phyloP scores from a whole-genome alignment of 2,888 invertebrate genomes.

The Fissipunctia ypsillon region DNA sequence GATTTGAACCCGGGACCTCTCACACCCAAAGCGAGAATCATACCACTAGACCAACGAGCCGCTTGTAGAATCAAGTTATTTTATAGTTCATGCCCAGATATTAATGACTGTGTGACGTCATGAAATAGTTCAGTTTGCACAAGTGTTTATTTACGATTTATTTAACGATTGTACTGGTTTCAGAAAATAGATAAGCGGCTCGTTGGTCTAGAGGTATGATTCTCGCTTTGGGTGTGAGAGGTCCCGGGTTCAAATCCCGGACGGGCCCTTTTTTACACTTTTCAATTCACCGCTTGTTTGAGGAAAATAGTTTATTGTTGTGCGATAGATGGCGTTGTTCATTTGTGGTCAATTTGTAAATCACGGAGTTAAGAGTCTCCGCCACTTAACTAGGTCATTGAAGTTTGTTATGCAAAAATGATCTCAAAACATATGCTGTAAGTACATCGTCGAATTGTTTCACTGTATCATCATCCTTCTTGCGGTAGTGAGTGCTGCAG shows the following conservation, averaged over 20 bases:
- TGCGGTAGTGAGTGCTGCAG: background rate
- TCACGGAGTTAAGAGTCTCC: too few relatives aligned
- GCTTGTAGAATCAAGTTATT: background rate
- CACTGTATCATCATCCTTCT: too few relatives aligned
- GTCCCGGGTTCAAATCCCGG: conserved; percentile 91
- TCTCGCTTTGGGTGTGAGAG: conserved; percentile 90
- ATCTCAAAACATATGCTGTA: too few relatives aligned
- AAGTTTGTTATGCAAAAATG: too few relatives aligned
- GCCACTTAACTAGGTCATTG: too few relatives aligned
- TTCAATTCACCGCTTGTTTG: too few relatives aligned
- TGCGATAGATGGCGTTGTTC: too few relatives aligned
- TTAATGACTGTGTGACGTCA: conserved; percentile 15
- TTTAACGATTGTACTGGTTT: background rate
- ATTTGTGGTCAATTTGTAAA: too few relatives aligned
- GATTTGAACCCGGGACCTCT: conserved; percentile 90
- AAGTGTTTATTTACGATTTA: conserved; percentile 8
- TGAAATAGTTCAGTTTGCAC: conserved; percentile 17
- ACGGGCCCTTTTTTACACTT: too few relatives aligned
- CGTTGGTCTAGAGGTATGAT: conserved; percentile 90
- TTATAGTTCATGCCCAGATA: background rate
- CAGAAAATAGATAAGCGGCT: conserved; percentile 71
- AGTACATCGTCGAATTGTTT: too few relatives aligned
- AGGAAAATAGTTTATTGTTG: too few relatives aligned
- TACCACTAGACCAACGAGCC: conserved; percentile 80
- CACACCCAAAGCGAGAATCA: conserved; percentile 90